phyloP scores from a whole-genome alignment of 2,888 invertebrate species.

The Oithona nana region DNA sequence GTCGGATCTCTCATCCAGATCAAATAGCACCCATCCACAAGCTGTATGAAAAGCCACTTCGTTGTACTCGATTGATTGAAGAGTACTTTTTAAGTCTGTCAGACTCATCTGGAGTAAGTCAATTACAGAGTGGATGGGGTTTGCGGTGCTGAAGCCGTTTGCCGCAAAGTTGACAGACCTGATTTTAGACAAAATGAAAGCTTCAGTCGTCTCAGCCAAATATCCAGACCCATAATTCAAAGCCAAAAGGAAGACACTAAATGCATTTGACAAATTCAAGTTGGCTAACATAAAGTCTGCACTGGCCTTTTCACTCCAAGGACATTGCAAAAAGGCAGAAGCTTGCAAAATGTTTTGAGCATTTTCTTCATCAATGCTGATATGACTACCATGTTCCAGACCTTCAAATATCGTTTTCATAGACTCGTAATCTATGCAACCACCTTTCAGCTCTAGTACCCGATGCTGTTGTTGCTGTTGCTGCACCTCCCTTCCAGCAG shows the following conservation, averaged over 20 bases:
- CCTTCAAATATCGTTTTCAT: neutral
- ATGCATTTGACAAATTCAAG: neutral
- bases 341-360: neutral
- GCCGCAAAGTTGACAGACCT: too few species aligned
- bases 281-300: neutral
- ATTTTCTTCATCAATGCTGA: neutral
- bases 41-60: neutral
- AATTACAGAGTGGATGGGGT: neutral
- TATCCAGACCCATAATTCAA: neutral
- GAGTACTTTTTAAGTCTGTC: neutral
- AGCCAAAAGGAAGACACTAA: neutral
- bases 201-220: neutral
- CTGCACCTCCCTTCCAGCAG: neutral
- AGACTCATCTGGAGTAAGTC: neutral
- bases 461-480: too few species aligned
- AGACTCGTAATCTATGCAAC: neutral
- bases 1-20: neutral
- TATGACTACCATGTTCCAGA: neutral
- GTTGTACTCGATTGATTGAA: neutral
- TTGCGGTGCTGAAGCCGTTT: neutral
- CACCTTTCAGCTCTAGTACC: too few species aligned
- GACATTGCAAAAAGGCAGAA: neutral
- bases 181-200: neutral
- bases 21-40: neutral
- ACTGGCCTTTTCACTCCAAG: neutral